Evolutionary conservation across 2,888 invertebrate species (phyloP).

Genomic region (Nemurella pictetii): DNA sequence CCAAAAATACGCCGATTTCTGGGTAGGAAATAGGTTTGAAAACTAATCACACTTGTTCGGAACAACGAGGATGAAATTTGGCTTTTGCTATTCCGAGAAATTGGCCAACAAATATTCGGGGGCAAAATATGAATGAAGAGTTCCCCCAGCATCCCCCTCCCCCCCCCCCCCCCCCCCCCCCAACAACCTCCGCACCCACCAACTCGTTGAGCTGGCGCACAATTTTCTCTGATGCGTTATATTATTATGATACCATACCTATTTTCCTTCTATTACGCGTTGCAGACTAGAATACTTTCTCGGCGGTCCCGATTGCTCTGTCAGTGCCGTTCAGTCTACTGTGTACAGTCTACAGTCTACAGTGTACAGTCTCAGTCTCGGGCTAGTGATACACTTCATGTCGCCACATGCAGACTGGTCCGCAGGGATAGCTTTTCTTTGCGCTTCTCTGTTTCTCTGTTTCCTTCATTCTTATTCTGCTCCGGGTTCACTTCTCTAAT

Average conservation of each 20-base stretch:
- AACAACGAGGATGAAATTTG: background rate
- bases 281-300: background rate
- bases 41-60: background rate
- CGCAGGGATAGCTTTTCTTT: slow-evolving; percentile 27
- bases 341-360: background rate
- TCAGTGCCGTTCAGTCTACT: no score
- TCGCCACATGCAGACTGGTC: background rate
- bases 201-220: background rate
- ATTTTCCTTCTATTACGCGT: background rate
- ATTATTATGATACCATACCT: background rate
- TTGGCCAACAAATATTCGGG: background rate
- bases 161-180: background rate
- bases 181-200: background rate
- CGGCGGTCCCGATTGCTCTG: no score
- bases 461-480: slow-evolving; percentile 38
- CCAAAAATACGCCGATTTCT: background rate
- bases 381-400: slow-evolving; percentile 26
- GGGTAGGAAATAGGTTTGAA: background rate
- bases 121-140: background rate
- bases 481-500: slow-evolving; percentile 38
- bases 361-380: no score
- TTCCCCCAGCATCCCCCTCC: background rate
- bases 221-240: background rate
- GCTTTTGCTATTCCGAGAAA: background rate
- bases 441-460: slow-evolving; percentile 7